Conservation (phyloP, 1,140 invertebrate genomes). For the Aphaenogaster rudis region DNA sequence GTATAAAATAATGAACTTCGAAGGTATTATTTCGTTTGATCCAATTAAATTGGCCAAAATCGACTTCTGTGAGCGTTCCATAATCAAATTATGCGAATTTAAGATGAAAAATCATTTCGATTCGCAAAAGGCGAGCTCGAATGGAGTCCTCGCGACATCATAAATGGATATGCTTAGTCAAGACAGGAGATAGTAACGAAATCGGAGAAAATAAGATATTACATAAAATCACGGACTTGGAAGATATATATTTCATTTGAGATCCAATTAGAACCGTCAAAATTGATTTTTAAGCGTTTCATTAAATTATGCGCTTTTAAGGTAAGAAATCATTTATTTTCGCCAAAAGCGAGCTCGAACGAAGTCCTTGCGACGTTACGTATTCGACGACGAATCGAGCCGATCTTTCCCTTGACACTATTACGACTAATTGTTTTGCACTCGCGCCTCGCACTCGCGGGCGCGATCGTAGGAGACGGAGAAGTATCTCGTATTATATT, state of each 20-base stretch:
- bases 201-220: not conserved
- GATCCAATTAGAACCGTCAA: too few relatives aligned
- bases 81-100: slow-evolving; percentile 4
- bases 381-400: not conserved
- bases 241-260: too few relatives aligned
- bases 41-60: not conserved
- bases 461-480: slow-evolving; percentile 1
- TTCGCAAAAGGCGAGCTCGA: slow-evolving; percentile 6
- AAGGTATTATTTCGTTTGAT: not conserved
- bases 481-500: not conserved
- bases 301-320: too few relatives aligned
- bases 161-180: not conserved
- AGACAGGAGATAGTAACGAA: not conserved
- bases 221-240: not conserved
- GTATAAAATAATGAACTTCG: not conserved
- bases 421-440: slow-evolving; percentile 4
- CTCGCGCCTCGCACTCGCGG: not conserved
- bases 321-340: not conserved
- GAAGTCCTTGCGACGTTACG: not conserved
- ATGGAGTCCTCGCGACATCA: not conserved
- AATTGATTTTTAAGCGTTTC: not conserved
- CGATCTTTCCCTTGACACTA: slow-evolving; percentile 29
- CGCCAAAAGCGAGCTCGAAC: not conserved
- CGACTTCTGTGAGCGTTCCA: not conserved
- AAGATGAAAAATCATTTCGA: not conserved